These are phyloP conservation scores for Isurus oxyrinchus DNA, from an alignment of 2,113 vertebrate species.

Conservation along the genomic window DNA sequence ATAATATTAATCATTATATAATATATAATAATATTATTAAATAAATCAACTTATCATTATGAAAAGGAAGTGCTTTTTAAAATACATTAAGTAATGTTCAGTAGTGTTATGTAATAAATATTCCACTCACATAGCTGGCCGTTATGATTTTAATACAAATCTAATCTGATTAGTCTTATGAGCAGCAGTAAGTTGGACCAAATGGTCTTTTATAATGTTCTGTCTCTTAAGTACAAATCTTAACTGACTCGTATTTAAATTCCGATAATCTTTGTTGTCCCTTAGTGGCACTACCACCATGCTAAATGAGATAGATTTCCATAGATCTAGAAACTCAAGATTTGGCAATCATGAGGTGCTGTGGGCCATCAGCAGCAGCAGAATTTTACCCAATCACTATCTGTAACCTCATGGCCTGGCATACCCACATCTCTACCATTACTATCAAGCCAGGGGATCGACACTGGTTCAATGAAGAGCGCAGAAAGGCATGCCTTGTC, in stretches of 20 bases:
- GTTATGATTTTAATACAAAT: background rate
- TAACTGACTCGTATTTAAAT: background rate
- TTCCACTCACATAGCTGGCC: background rate
- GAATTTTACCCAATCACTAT: too few species aligned
- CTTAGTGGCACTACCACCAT: too few species aligned
- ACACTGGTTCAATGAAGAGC: too few species aligned
- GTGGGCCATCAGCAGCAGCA: too few species aligned
- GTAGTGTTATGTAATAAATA: background rate
- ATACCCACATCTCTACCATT: too few species aligned
- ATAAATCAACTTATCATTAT: background rate
- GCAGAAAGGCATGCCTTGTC: too few species aligned
- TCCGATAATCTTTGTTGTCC: background rate
- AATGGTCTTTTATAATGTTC: background rate
- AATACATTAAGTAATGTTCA: background rate
- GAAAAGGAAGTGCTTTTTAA: background rate
- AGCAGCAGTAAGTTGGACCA: background rate
- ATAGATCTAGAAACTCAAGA: too few species aligned
- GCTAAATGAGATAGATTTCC: too few species aligned
- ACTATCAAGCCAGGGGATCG: too few species aligned
- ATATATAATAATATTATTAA: too few species aligned
- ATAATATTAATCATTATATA: background rate
- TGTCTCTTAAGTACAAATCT: background rate
- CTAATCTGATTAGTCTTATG: background rate
- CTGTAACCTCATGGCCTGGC: too few species aligned
- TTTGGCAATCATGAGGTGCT: too few species aligned